Evolutionary conservation across 2,888 invertebrate genomes (phyloP), one percentile per base, ranked within the genome.

Genomic region (Crepidodera aurea): DNA sequence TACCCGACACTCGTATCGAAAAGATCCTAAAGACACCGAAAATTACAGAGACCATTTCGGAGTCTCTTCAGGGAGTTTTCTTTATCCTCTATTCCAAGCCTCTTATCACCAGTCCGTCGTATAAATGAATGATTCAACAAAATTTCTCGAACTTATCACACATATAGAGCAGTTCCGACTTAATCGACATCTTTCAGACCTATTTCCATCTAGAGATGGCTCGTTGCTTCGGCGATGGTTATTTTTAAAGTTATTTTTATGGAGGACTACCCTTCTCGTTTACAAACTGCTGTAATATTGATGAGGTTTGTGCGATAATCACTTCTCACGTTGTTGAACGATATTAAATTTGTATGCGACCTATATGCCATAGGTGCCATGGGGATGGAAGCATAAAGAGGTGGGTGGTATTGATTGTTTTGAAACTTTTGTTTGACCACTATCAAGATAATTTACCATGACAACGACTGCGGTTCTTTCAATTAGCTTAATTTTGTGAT

Each of bases 111-210:
- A 54, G 40, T 40, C 60, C 66, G 71, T 67, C 71, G 72, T 69
- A 70, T 72, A 72, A 72, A 72, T 72, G 72, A 72, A 72, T 72
- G 72, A 69, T 71, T 72, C 71, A 72, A 72, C 68, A 67, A 69
- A 68, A 69, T 70, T 69, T 65, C 64, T 60, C 66, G 64, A 67
- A 66, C 62, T 69, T 69, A 69, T 69, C 70, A 64, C 67, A 62
- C 64, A 65, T 63, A 69, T 69, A 68, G 65, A 68, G 65, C 53
- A 64, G 65, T 64, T 62, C 61, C 55, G 60, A 66, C 57, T 71
- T 71, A 72, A 70, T 72, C 71, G 71, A 70, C 68, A 68, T 61
- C 62, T 65, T 55, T 55, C 55, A 50, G 42, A 42, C 55, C 51
- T 44, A 60, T 60, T 60, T 51, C 51, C 60, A 51, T 51, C 60